Evolutionary conservation across 2,113 vertebrate genomes (phyloP).

Genomic region (Pogona vitticeps): DNA sequence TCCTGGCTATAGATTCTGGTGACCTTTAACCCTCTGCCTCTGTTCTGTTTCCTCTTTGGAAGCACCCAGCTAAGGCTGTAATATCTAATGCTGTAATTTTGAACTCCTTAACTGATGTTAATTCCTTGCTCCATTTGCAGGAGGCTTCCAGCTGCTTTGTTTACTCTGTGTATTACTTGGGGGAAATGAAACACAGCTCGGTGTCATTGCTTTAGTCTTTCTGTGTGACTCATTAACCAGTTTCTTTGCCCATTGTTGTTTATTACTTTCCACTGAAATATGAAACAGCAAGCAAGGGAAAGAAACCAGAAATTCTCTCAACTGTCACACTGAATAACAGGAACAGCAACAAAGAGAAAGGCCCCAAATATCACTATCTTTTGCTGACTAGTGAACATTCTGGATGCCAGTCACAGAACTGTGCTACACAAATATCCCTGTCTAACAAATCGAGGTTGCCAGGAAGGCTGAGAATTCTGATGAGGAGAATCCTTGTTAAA

Average conservation of each 20-base stretch:
- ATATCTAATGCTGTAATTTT: constrained; percentile 12
- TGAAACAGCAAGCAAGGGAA: background rate
- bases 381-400: background rate
- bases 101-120: background rate
- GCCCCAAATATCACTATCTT: background rate
- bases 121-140: background rate
- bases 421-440: too few species aligned
- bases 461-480: too few species aligned
- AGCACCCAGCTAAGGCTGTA: background rate
- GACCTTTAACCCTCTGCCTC: background rate
- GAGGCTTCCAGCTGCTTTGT: too few species aligned
- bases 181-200: constrained; percentile 9
- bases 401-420: too few species aligned
- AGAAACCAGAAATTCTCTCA: background rate
- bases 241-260: constrained; percentile 5
- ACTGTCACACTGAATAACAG: background rate
- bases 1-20: constrained; percentile 24
- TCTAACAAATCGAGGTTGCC: too few species aligned
- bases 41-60: background rate
- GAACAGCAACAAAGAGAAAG: too few species aligned
- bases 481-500: too few species aligned
- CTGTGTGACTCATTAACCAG: constrained; percentile 34
- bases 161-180: fast-evolving
- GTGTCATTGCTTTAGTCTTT: constrained; percentile 37
- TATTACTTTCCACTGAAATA: constrained; percentile 4